These are phyloP conservation scores for Hyperoodon ampullatus DNA, from an alignment of 2,113 vertebrate species.

Conservation along the genomic window DNA sequence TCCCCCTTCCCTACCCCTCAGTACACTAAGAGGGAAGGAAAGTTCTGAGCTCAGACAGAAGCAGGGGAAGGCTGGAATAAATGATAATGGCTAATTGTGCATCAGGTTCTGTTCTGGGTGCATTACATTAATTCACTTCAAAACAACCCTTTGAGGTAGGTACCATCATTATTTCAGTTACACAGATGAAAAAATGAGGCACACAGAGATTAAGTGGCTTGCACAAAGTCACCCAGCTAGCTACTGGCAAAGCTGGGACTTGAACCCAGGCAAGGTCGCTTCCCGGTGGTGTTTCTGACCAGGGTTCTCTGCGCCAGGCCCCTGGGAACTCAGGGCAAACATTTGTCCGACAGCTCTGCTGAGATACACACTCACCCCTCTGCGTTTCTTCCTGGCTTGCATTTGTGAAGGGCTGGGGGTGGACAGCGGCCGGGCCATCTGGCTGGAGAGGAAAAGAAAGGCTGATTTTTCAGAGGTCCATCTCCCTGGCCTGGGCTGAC, in stretches of 20 bases:
- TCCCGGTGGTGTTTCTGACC: background rate
- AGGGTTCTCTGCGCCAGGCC: background rate
- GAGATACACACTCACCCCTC: slow-evolving; percentile 91
- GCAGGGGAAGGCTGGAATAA: background rate
- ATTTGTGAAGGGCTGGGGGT: slow-evolving; percentile 93
- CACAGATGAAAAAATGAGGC: background rate
- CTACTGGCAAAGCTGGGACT: background rate
- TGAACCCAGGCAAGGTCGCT: background rate
- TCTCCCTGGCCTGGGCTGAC: slow-evolving; percentile 37
- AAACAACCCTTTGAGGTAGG: background rate
- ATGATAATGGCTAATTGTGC: background rate
- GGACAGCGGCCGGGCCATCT: slow-evolving; percentile 93
- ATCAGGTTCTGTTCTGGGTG: background rate
- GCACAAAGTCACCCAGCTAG: background rate
- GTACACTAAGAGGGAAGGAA: background rate
- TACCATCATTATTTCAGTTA: background rate
- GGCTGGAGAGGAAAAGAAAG: slow-evolving; percentile 83
- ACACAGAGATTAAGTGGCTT: background rate
- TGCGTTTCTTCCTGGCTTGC: slow-evolving; percentile 95
- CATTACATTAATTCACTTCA: background rate
- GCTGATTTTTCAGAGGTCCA: slow-evolving; percentile 29
- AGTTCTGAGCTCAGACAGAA: background rate
- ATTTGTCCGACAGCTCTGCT: background rate
- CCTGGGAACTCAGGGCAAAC: background rate
- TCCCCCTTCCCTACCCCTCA: background rate